Conservation (phyloP, 2,797 vertebrate genomes). For the Anolis apletophallus region DNA sequence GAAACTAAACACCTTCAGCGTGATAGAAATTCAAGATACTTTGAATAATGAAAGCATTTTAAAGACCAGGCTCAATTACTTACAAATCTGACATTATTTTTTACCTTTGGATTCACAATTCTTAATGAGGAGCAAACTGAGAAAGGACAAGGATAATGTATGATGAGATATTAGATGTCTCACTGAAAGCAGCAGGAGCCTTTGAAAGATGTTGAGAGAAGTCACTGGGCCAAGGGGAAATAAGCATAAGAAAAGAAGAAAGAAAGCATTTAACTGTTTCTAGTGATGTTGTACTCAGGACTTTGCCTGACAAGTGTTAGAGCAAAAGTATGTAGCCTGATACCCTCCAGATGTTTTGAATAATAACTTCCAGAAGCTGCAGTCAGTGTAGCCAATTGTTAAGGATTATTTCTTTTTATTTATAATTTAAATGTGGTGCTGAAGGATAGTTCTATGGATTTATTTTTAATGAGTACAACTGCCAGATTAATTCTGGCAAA, state of each 20-base stretch:
- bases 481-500: too few species aligned
- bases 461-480: too few species aligned
- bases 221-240: conserved; percentile 3
- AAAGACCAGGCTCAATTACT: conserved; percentile 11
- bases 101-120: conserved; percentile 30
- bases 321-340: not conserved
- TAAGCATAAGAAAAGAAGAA: not conserved
- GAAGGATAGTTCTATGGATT: too few species aligned
- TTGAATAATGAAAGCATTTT: conserved; percentile 46
- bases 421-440: too few species aligned
- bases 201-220: conserved; percentile 51
- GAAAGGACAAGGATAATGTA: conserved; percentile 38
- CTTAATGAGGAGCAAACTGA: conserved; percentile 48
- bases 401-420: not conserved
- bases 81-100: conserved; percentile 43
- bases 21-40: conserved; percentile 41
- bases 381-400: not conserved
- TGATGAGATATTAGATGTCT: conserved; percentile 33
- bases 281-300: not conserved
- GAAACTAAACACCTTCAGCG: not conserved
- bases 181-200: conserved; percentile 12
- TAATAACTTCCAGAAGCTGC: not conserved
- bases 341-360: not conserved
- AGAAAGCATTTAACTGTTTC: conserved; percentile 14
- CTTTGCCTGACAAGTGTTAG: not conserved